Percentiles rank a stretch among this genome's conserved stretches.
Conservation (phyloP, 2,113 vertebrate genomes). For the Grallaria varia region DNA sequence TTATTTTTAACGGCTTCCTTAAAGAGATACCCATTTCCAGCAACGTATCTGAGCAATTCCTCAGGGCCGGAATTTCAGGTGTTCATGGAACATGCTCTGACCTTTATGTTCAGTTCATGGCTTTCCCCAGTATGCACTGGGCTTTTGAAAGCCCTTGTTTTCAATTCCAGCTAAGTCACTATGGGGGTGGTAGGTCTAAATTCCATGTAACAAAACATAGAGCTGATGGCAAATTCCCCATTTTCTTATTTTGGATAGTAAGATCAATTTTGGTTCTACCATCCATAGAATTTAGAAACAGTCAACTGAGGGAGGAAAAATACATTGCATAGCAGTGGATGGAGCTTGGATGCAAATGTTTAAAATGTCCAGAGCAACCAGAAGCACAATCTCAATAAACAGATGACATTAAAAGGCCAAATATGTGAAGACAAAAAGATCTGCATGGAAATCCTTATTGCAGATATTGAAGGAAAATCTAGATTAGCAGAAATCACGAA, state of each 20-base stretch:
- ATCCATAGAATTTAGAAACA: neutral
- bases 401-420: constrained; percentile 3
- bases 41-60: neutral
- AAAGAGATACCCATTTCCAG: neutral
- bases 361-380: neutral
- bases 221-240: neutral
- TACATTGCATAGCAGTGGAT: neutral
- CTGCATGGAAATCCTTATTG: neutral
- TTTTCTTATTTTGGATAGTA: neutral
- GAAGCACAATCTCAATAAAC: neutral
- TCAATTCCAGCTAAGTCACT: neutral
- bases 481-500: constrained; percentile 37
- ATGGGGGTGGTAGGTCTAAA: neutral
- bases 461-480: neutral
- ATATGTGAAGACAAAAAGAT: neutral
- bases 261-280: neutral
- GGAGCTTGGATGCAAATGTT: neutral
- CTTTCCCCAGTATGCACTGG: neutral
- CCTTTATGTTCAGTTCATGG: neutral
- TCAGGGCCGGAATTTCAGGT: neutral
- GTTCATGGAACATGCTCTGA: neutral
- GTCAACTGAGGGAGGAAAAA: neutral
- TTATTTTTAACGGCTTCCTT: neutral
- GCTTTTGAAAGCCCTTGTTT: neutral
- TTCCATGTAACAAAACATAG: neutral